Evolutionary conservation across 2,888 invertebrate genomes (phyloP).

Genomic region (Apomyelois bistriatella): DNA sequence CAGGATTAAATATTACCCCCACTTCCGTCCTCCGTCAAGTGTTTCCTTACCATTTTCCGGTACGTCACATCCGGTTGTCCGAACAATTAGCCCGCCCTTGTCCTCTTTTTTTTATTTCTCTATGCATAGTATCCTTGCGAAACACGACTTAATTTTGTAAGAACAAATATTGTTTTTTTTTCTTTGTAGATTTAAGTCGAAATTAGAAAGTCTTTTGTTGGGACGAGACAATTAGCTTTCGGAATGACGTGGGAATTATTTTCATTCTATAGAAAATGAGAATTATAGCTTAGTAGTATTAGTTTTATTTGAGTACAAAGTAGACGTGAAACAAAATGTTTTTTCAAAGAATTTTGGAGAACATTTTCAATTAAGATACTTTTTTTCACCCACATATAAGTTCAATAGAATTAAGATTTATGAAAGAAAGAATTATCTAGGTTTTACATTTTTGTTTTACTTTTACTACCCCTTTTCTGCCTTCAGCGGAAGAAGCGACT

Average conservation of each 20-base stretch:
- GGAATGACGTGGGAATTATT: not conserved
- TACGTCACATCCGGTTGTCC: conserved; percentile 49
- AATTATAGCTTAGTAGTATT: not conserved
- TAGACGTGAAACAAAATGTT: not conserved
- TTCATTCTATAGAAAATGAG: not conserved
- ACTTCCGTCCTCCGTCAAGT: conserved; percentile 37
- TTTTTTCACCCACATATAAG: no score
- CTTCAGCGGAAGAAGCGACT: no score
- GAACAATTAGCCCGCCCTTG: conserved; percentile 50
- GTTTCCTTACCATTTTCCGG: conserved; percentile 49
- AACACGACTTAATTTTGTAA: conserved; percentile 43
- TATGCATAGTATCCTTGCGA: conserved; percentile 43
- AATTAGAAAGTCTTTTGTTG: not conserved
- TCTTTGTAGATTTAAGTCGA: not conserved
- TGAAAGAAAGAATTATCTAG: no score
- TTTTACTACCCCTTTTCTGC: no score
- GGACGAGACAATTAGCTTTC: not conserved
- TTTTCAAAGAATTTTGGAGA: no score
- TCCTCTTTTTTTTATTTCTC: conserved; percentile 33
- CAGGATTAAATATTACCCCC: conserved; percentile 34
- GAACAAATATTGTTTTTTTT: conserved; percentile 36
- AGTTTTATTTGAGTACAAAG: not conserved
- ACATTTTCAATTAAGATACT: no score
- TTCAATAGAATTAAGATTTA: no score
- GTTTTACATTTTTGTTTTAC: no score